A percentile compares a stretch with the other conserved stretches of the same genome.
phyloP scores from a whole-genome alignment of 2,797 vertebrate species.

The Rousettus madagascariensis region DNA sequence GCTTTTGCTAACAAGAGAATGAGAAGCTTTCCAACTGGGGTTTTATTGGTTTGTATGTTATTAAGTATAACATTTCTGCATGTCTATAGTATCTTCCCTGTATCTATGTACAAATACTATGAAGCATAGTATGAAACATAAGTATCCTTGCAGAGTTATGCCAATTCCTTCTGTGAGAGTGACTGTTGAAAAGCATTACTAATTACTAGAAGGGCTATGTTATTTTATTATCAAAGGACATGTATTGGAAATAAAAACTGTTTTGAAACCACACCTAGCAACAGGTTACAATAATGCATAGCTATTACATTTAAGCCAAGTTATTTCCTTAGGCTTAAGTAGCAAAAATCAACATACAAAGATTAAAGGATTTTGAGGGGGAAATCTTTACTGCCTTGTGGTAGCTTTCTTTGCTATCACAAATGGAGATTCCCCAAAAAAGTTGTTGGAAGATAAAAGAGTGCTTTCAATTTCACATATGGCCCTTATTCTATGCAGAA shows the following conservation, averaged over 20 bases:
- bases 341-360: slow-evolving; percentile 41
- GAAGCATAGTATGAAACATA: slow-evolving; percentile 64
- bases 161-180: slow-evolving; percentile 57
- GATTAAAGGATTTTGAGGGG: background rate
- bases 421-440: background rate
- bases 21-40: background rate
- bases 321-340: slow-evolving; percentile 56
- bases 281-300: slow-evolving; percentile 70
- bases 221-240: slow-evolving; percentile 80
- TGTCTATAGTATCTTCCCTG: slow-evolving; percentile 37
- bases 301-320: slow-evolving; percentile 34
- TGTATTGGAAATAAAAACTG: slow-evolving; percentile 76
- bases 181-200: slow-evolving; percentile 76
- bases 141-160: slow-evolving; percentile 56
- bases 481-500: slow-evolving; percentile 34
- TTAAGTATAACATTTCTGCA: slow-evolving; percentile 63
- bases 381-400: background rate
- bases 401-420: background rate
- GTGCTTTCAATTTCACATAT: slow-evolving; percentile 1
- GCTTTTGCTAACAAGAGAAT: slow-evolving; percentile 17
- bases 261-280: slow-evolving; percentile 83
- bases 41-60: slow-evolving; percentile 53
- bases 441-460: background rate
- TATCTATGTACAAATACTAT: slow-evolving; percentile 66
- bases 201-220: slow-evolving; percentile 76